phyloP scores from a whole-genome alignment of 1,140 invertebrate genomes.

The Psilanteris sp. region DNA sequence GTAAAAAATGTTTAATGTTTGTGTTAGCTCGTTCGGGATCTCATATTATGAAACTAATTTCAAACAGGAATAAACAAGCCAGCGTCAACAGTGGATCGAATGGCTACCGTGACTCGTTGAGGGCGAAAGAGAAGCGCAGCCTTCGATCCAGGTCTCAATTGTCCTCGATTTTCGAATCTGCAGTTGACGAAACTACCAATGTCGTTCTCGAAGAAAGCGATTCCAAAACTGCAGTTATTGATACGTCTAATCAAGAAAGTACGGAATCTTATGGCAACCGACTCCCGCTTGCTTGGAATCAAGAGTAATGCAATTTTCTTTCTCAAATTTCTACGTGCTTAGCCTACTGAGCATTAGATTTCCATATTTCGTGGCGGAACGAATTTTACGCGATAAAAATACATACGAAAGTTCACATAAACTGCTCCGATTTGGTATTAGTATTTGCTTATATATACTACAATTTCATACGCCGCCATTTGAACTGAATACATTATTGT shows the following conservation, averaged over 20 bases:
- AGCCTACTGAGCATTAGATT: constrained; percentile 22
- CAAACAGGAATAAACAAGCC: constrained; percentile 53
- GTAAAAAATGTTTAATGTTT: constrained; percentile 38
- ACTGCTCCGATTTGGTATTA: constrained; percentile 3
- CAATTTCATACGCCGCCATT: not conserved
- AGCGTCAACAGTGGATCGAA: constrained; percentile 66
- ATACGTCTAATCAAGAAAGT: constrained; percentile 52
- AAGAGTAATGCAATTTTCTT: constrained; percentile 52
- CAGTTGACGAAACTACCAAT: constrained; percentile 47
- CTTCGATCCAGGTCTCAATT: constrained; percentile 52
- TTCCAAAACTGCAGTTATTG: constrained; percentile 50
- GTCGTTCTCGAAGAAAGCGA: constrained; percentile 41
- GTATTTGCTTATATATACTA: constrained; percentile 1
- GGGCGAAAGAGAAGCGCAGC: constrained; percentile 38
- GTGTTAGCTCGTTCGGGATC: constrained; percentile 24
- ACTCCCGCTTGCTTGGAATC: constrained; percentile 12
- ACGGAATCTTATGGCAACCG: constrained; percentile 10
- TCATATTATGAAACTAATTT: constrained; percentile 57
- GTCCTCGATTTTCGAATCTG: constrained; percentile 43
- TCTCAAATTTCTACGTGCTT: constrained; percentile 47
- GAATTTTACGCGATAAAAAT: constrained; percentile 27
- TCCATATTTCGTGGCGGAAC: constrained; percentile 35
- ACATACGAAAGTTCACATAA: constrained; percentile 10
- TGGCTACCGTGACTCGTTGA: constrained; percentile 53
- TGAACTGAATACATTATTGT: not conserved